A percentile compares a stretch with the other conserved stretches of the same genome.
phyloP scores from a whole-genome alignment of 2,113 vertebrate genomes.

The Mesocricetus auratus region DNA sequence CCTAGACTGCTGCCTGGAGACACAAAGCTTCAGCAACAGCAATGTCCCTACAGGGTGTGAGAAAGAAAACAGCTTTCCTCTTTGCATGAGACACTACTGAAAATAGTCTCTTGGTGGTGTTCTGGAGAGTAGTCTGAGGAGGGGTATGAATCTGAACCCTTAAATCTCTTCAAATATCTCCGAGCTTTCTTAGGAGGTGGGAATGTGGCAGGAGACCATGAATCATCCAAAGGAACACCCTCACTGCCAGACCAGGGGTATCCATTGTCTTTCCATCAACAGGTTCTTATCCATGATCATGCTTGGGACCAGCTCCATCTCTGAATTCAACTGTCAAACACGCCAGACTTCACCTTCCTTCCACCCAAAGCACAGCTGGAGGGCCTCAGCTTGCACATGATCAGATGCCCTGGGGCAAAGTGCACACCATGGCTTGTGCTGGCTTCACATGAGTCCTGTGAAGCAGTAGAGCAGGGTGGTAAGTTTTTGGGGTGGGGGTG shows the following conservation, averaged over 20 bases:
- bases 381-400: not conserved
- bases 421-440: not conserved
- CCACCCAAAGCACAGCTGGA: not conserved
- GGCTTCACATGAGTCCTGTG: not conserved
- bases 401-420: not conserved
- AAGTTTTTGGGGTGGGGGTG: not conserved
- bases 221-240: not conserved
- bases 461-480: not conserved
- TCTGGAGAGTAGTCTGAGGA: not conserved
- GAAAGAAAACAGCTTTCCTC: not conserved
- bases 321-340: not conserved
- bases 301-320: not conserved
- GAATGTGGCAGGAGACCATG: not conserved
- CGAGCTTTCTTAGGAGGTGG: no score
- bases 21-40: not conserved
- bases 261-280: not conserved
- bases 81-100: not conserved
- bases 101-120: not conserved
- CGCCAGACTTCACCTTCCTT: not conserved
- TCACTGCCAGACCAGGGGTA: not conserved
- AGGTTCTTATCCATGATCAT: not conserved
- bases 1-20: not conserved
- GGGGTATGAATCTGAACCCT: not conserved
- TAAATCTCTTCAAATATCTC: not conserved
- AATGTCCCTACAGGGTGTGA: not conserved